phyloP scores from a whole-genome alignment of 1,140 invertebrate species.

The Drosophila nigrodunni region DNA sequence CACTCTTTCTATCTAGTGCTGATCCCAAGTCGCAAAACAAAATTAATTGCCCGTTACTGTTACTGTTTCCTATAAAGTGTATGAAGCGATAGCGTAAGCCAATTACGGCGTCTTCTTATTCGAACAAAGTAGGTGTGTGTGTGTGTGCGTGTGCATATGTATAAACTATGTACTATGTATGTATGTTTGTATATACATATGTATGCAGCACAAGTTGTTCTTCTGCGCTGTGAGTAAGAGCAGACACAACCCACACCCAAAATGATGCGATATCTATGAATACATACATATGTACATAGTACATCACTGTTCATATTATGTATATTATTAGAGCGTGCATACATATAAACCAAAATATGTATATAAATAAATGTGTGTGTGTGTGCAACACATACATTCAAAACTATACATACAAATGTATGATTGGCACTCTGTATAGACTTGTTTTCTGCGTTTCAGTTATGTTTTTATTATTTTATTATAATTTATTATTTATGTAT shows the following conservation, averaged over 20 bases:
- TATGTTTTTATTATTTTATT: constrained; percentile 25
- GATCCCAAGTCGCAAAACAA: constrained; percentile 44
- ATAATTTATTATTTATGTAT: constrained; percentile 7
- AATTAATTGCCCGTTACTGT: constrained; percentile 67
- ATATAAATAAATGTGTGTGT: background rate
- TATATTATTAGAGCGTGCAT: constrained; percentile 44
- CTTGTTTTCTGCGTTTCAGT: constrained; percentile 18
- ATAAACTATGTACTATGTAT: background rate
- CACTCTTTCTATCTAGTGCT: background rate
- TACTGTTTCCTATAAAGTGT: constrained; percentile 25
- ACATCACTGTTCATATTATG: constrained; percentile 15
- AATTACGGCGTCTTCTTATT: constrained; percentile 62
- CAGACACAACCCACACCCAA: constrained; percentile 72
- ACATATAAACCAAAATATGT: constrained; percentile 27
- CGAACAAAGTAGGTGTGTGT: constrained; percentile 24
- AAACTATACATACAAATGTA: constrained; percentile 4
- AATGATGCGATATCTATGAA: constrained; percentile 42
- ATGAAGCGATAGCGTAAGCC: constrained; percentile 62
- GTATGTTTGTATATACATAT: constrained; percentile 8
- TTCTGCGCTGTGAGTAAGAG: constrained; percentile 33
- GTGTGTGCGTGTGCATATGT: constrained; percentile 7
- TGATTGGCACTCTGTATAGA: constrained; percentile 19
- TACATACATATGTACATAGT: background rate
- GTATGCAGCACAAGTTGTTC: constrained; percentile 62
- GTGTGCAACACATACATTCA: constrained; percentile 9